Evolutionary conservation across 2,888 invertebrate genomes (phyloP).

Genomic region (Orthosia gracilis): DNA sequence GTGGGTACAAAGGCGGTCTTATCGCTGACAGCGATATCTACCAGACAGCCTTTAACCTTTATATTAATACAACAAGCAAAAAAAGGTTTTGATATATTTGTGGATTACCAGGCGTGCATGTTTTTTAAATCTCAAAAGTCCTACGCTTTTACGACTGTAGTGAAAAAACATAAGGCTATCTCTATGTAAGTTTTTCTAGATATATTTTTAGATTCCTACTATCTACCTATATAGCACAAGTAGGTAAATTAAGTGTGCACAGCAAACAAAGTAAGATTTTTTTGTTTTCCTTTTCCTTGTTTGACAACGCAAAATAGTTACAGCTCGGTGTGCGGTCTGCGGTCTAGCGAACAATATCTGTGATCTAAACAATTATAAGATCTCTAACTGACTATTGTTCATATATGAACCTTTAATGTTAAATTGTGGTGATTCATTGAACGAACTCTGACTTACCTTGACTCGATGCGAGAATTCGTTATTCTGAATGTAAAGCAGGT

Average conservation of each 20-base stretch:
- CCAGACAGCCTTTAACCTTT: no score
- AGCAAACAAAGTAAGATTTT: background rate
- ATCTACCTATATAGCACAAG: background rate
- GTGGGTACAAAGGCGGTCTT: no score
- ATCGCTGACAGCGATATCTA: no score
- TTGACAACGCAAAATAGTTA: slow-evolving; percentile 8
- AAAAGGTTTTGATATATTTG: background rate
- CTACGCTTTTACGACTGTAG: no score
- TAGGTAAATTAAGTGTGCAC: background rate
- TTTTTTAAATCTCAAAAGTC: background rate
- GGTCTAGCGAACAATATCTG: slow-evolving; percentile 52
- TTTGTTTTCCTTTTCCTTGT: slow-evolving; percentile 1
- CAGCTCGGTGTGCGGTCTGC: slow-evolving; percentile 57
- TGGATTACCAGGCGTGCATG: background rate
- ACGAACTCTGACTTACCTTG: slow-evolving; percentile 62
- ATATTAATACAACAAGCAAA: background rate
- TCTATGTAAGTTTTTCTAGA: no score
- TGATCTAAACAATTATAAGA: slow-evolving; percentile 53
- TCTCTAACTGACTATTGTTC: slow-evolving; percentile 76
- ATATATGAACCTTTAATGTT: slow-evolving; percentile 54
- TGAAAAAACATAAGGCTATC: background rate
- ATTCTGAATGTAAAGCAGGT: slow-evolving; percentile 67
- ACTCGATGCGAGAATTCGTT: slow-evolving; percentile 61
- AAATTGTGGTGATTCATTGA: slow-evolving; percentile 71
- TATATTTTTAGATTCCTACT: background rate